A percentile compares a stretch with the other conserved stretches of the same genome.
These are phyloP conservation scores for Enteromius fasciolatus DNA, from an alignment of 2,797 vertebrate genomes.

Conservation along the genomic window DNA sequence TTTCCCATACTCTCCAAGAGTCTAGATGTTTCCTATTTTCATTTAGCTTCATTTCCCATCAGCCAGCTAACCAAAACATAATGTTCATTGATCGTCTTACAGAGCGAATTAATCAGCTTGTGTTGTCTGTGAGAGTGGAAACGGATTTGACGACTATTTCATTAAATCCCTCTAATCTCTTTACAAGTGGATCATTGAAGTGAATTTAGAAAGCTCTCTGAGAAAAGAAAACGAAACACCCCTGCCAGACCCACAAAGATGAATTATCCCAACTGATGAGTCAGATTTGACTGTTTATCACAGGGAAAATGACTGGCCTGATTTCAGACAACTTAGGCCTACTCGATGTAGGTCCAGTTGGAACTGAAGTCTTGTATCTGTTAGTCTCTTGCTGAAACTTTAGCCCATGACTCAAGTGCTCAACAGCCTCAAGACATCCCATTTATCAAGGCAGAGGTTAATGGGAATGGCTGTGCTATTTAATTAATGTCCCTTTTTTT, in stretches of 20 bases:
- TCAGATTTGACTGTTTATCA: constrained; percentile 15
- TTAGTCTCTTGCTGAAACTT: constrained; percentile 19
- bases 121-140: neutral
- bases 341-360: neutral
- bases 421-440: neutral
- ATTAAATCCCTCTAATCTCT: constrained; percentile 42
- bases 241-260: neutral
- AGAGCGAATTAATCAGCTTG: constrained; percentile 20
- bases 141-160: constrained; percentile 30
- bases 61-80: constrained; percentile 4
- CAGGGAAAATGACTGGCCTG: constrained; percentile 6
- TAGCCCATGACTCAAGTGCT: constrained; percentile 23
- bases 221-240: constrained; percentile 13
- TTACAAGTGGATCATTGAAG: constrained; percentile 32
- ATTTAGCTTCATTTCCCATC: neutral
- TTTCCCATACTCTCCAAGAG: neutral
- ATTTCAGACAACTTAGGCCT: constrained; percentile 6
- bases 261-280: constrained; percentile 8
- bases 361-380: constrained; percentile 15
- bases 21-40: neutral
- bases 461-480: neutral
- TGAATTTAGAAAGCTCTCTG: constrained; percentile 35
- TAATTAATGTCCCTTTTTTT: neutral
- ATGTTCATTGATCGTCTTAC: neutral
- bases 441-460: neutral